Evolutionary conservation across 2,113 vertebrate genomes (phyloP), one percentile per base, ranked within the genome.

Genomic region (Melanostigma gelatinosum): DNA sequence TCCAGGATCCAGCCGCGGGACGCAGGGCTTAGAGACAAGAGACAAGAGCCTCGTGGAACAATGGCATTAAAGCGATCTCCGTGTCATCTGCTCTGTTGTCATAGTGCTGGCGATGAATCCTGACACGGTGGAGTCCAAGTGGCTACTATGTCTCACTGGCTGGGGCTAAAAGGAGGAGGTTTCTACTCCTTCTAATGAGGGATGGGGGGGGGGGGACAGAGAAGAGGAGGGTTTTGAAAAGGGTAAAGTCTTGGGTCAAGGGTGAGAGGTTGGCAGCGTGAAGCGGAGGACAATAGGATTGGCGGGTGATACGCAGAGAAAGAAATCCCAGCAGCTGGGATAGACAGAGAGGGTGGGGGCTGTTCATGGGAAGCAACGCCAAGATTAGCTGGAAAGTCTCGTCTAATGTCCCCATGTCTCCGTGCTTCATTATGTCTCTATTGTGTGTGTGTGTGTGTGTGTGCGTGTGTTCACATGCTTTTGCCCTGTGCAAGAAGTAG

Each of bases 261-360:
- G 94, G 91, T 92, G 89, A 91, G 89, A 91, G 87, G 83, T 89
- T 88, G 89, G 89, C 73, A 78, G 87, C 77, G 68, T 86, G 84
- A 89, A 76, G 84, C 7, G 6, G 32, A 48, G 79, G 70, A 93
- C 91, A 94, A 94, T 89, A 61, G 85, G 50, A 48, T 57, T 16
- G 83, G 73, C 78, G 78, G 89, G 75, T 82, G 72, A 54, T 20
- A 44, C 16, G 27, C 60, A 81, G 85, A 68, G 83, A 86, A 85
- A 87, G 85, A 83, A 82, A 82, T 80, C 87, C 79, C 85, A 89
- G 89, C 88, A 91, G 91, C 85, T 88, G 84, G 82, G 80, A 64
- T 27, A 82, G 81, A 82, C 70, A 55, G 57, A n/a, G 60, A 36
- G 77, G 78, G 76, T 16, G 86, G 72, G 79, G 67, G 57, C 18